These are phyloP conservation scores for Entomobrya multifasciata DNA, from an alignment of 2,888 invertebrate species.

Conservation along the genomic window DNA sequence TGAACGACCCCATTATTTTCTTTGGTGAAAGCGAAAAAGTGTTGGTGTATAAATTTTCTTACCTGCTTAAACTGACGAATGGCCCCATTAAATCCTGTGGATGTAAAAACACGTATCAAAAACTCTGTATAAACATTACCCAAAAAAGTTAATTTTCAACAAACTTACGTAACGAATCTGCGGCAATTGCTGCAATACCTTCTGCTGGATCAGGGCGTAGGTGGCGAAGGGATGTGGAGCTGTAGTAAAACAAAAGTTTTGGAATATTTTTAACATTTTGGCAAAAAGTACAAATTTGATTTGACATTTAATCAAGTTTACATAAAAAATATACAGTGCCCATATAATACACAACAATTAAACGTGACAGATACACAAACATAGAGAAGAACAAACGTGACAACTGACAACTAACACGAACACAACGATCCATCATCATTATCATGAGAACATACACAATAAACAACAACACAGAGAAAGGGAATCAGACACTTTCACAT, in stretches of 20 bases:
- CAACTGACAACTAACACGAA: not conserved
- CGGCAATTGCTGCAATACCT: constrained; percentile 96
- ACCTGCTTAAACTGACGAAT: constrained; percentile 98
- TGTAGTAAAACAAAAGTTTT: constrained; percentile 53
- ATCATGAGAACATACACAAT: not conserved
- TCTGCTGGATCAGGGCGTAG: constrained; percentile 89
- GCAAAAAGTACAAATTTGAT: too few relatives aligned
- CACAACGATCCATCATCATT: not conserved
- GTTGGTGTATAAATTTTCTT: constrained; percentile 80
- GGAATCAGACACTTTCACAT: not conserved
- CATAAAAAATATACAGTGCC: not conserved
- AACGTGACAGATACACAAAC: not conserved
- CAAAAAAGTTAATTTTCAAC: too few relatives aligned
- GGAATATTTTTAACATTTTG: too few relatives aligned
- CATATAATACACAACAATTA: not conserved
- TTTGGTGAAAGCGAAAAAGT: too few relatives aligned
- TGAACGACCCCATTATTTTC: too few relatives aligned
- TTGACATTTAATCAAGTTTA: too few relatives aligned
- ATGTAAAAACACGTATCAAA: too few relatives aligned
- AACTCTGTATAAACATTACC: too few relatives aligned
- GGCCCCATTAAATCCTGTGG: constrained; percentile 98
- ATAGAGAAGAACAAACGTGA: not conserved
- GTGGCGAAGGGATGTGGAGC: constrained; percentile 92
- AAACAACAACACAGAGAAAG: not conserved
- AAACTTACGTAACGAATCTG: constrained; percentile 95